Conservation (phyloP, 2,113 vertebrate species). For the Peromyscus californicus region DNA sequence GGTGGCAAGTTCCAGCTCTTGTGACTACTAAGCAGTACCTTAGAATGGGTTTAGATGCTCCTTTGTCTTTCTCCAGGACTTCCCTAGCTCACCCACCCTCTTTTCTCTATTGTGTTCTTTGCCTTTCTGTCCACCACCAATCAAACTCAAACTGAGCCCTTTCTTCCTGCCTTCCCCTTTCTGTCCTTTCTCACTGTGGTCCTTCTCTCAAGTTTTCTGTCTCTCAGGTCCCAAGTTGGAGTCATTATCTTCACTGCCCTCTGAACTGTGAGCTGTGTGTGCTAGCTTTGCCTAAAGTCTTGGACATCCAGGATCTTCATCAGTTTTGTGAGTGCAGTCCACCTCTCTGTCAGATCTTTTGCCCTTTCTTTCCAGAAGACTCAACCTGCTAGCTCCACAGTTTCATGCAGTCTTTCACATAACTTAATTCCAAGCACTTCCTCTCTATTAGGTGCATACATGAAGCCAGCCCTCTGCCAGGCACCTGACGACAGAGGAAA, state of each 20-base stretch:
- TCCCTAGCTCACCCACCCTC: not conserved
- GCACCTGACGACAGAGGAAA: not conserved
- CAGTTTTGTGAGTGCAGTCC: not conserved
- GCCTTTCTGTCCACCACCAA: not conserved
- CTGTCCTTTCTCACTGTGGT: not conserved
- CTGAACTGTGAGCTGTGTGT: not conserved
- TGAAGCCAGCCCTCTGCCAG: not conserved
- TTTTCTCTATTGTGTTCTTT: not conserved
- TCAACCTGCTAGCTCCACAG: not conserved
- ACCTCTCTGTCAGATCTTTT: not conserved
- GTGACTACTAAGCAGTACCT: not conserved
- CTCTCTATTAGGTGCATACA: not conserved
- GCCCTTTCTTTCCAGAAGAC: slow-evolving; percentile 27
- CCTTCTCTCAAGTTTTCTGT: not conserved
- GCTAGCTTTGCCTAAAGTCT: slow-evolving; percentile 19
- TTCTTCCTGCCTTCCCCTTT: not conserved
- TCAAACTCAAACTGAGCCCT: not conserved
- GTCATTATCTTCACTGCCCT: not conserved
- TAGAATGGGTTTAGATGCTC: not conserved
- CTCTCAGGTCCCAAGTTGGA: not conserved
- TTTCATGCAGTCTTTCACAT: not conserved
- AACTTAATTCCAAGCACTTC: not conserved
- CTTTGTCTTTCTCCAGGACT: not conserved
- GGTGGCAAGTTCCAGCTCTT: not conserved
- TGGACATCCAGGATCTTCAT: not conserved